Evolutionary conservation across 2,888 invertebrate genomes (phyloP), one percentile per base, ranked within the genome.

Genomic region (Pseudanteris insignis): DNA sequence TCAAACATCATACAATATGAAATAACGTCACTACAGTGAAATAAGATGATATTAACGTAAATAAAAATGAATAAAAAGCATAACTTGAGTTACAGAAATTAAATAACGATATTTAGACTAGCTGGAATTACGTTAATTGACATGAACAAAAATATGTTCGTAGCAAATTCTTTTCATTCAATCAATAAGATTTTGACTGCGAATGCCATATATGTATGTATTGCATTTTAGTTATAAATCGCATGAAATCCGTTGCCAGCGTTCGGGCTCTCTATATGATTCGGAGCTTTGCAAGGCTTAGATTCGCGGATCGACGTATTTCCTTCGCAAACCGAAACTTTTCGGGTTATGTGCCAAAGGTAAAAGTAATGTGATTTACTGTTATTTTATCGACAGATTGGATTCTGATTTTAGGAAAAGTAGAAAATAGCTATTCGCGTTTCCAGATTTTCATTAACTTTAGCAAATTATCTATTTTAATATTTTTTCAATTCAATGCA

Each of bases 231-330:
- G 40, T 33, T 51, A 51, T 40, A 40, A 48, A 53, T 43, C 44
- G 47, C 33, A 53, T 37, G 15, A 64, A 63, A 62, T 67, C 64
- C 53, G 40, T 54, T 48, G 33, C 44, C 36, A 25, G 44, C 55
- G 14, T 37, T 33, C 11, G 48, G 53, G 41, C 38, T 29, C 60
- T 26, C 36, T 26, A 41, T 40, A 40, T 51, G 54, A 46, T 60
- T 57, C 41, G 11, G 33, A 40, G 60, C 64, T 63, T 64, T 61
- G 57, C 53, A 41, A 54, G 59, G 55, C 65, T 65, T 62, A 65
- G 58, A 63, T 65, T 64, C 64, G 61, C 63, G 57, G 63, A 67
- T 65, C 64, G 61, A 67, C 63, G 65, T 65, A 61, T 64, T 65
- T 67, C 61, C 51, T 28, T 58, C 54, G 53, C 30, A 60, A 54